Evolutionary conservation across 2,113 vertebrate species (phyloP).

Genomic region (Sula dactylatra): DNA sequence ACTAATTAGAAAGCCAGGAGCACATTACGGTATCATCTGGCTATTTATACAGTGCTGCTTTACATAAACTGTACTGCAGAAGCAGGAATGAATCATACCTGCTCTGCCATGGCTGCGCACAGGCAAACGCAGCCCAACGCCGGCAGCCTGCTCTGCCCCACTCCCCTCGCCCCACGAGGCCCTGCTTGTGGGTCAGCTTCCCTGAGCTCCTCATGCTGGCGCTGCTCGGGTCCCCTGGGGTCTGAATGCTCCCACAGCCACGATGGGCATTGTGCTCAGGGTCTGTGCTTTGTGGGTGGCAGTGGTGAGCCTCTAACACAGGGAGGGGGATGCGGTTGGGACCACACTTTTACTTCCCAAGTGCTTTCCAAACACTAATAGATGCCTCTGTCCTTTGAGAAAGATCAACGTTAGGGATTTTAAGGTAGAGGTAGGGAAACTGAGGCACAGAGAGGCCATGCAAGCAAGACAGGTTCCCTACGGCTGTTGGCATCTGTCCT

Average conservation of each 20-base stretch:
- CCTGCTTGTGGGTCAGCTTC: background rate
- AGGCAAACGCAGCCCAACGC: accelerated
- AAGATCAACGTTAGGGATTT: accelerated
- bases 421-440: background rate
- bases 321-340: background rate
- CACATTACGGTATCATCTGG: background rate
- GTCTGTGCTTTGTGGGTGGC: background rate
- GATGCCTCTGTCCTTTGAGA: background rate
- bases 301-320: accelerated
- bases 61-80: constrained; percentile 34
- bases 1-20: background rate
- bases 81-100: constrained; percentile 46
- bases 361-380: background rate
- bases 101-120: background rate
- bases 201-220: background rate
- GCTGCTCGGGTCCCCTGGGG: accelerated
- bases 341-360: background rate
- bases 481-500: background rate
- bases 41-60: constrained; percentile 28
- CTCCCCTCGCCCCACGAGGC: background rate
- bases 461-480: background rate
- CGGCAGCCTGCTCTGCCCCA: background rate
- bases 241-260: accelerated
- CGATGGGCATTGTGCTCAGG: accelerated
- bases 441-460: background rate